Base-by-base conservation (phyloP, 2,888 invertebrate genomes). In the Andrena hattorfiana region DNA sequence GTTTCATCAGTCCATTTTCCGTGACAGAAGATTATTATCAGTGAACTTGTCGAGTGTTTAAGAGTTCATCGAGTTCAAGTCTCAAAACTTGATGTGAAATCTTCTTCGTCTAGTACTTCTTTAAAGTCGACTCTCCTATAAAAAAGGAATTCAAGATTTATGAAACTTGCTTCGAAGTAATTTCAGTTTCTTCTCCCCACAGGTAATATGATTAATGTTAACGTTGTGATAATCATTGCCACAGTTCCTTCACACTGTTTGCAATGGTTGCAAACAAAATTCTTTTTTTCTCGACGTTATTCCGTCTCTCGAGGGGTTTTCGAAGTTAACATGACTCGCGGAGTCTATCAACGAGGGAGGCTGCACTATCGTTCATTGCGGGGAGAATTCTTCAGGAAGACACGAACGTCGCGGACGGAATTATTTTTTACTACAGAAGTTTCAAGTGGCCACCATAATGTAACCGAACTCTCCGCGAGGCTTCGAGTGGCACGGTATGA, bases 361-460 rank as follows among this genome's bases (percentile, higher is more conserved):
- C 8, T 51, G 20, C 20, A 51, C 51, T 8, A 2, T 20, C 28
- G 35, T 49, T 56, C 62, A 28, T 48, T 49, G 69, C 26, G 35
- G 63, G 28, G 76, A 64, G 64, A 69, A 76, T 79, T 77, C 76
- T 68, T 66, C 54, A 26, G 51, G 42, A 66, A 80, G 70, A 79
- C 76, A 77, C 70, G 81, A 87, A 85, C 81, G 81, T 87, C 79
- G 81, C 67, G 5, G 51, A 35, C 49, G 54, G 84, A 87, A 88
- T 86, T 87, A 87, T 87, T 87, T 87, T 87, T 87, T 85, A 76
- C 86, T 77, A 63, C 68, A 42, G 35, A 87, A 87, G 76, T 87
- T 87, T 88, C 81, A 35, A 87, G 87, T 71, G 54, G 54, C 42
- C 30, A 42, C 51, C 73, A 60, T 82, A 88, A 84, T 84, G 84